phyloP scores from a whole-genome alignment of 2,113 vertebrate species.

The Nibea albiflora region DNA sequence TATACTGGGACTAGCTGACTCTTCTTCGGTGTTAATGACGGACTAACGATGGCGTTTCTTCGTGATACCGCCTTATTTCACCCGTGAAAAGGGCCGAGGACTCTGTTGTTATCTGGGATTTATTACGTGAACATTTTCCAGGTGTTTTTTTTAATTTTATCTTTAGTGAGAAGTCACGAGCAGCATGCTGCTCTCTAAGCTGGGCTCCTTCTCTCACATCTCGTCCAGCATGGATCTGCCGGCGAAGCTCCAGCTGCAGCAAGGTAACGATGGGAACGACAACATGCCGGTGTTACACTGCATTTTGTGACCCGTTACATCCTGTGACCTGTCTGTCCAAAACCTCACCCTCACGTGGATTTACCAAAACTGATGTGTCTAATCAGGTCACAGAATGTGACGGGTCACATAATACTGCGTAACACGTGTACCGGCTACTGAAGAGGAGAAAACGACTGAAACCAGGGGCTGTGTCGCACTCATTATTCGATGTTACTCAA shows the following conservation, averaged over 20 bases:
- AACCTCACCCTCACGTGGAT: neutral
- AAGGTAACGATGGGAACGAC: conserved; percentile 42
- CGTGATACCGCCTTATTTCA: neutral
- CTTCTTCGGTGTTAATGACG: neutral
- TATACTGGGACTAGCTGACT: rapidly evolving
- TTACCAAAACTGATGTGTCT: neutral
- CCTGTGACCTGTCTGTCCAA: neutral
- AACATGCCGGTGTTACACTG: neutral
- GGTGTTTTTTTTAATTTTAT: neutral
- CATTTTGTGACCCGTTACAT: neutral
- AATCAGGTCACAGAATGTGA: neutral
- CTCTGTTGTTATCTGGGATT: neutral
- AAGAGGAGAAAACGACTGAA: no score
- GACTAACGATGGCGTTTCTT: neutral
- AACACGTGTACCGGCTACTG: no score
- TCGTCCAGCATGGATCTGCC: conserved; percentile 89
- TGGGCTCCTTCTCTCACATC: conserved; percentile 90
- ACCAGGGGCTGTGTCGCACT: no score
- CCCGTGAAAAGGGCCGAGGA: neutral
- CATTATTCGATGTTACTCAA: no score
- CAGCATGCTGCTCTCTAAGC: conserved; percentile 89
- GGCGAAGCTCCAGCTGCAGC: conserved; percentile 90
- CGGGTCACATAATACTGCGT: no score
- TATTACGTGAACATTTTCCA: neutral
- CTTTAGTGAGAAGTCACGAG: neutral